These are phyloP conservation scores for Myotis yumanensis DNA, from an alignment of 2,113 vertebrate species.

Conservation along the genomic window DNA sequence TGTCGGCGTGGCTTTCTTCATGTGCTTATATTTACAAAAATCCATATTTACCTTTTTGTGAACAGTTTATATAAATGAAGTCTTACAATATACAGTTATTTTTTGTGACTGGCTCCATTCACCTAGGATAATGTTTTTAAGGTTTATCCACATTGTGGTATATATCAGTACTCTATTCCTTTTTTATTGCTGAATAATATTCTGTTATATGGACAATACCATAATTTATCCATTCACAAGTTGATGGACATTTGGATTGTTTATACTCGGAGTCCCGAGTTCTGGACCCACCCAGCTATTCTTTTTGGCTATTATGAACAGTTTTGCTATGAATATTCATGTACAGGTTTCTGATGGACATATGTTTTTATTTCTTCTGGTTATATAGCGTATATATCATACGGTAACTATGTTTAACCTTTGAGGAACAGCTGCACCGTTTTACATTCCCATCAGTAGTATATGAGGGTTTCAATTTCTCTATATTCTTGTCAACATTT, in stretches of 20 bases:
- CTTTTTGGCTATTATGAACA: neutral
- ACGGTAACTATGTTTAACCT: neutral
- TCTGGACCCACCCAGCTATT: too few species aligned
- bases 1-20: neutral
- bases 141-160: neutral
- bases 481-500: neutral
- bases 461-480: neutral
- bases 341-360: neutral
- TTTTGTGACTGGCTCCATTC: neutral
- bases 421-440: neutral
- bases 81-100: neutral
- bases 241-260: neutral
- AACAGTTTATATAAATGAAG: neutral
- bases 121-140: neutral
- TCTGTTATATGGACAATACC: neutral
- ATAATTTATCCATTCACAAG: neutral
- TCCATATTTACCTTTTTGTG: neutral
- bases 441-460: neutral
- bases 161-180: neutral
- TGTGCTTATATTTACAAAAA: too few species aligned
- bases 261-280: too few species aligned
- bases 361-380: conserved; percentile 8
- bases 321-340: neutral
- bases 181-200: neutral
- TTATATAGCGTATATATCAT: neutral